Evolutionary conservation across 2,797 vertebrate species (phyloP), one percentile per base, ranked within the genome.

Genomic region (Chrysocyon brachyurus): DNA sequence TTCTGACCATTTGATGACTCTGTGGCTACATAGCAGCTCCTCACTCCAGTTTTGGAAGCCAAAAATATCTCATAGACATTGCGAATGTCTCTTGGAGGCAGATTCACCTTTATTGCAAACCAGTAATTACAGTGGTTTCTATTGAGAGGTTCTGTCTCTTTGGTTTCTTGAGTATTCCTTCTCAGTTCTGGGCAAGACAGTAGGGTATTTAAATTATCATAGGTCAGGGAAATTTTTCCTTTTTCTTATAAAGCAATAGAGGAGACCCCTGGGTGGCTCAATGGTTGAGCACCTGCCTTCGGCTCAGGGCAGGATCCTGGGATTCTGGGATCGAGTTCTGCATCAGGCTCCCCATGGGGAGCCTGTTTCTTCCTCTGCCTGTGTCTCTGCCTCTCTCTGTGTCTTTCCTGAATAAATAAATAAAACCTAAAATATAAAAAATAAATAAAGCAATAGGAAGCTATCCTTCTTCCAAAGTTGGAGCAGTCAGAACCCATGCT

Each of bases 171-270:
- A 16, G 16, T 57, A n/a, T 61, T 36, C 21, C 26, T 36, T 70
- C 56, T 83, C 26, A 66, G 1, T 64, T 88, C 10, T 6, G 61
- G 26, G 15, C 24, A 2, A 40, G 31, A 31, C 31, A 49, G 16
- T 79, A 56, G 16, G 52, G 10, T 89, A 11, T 85, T 95, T 63
- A n/a, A 56, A 52, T 73, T 24, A 6, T 5, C 52, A 8, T 33
- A 49, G 0, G 54, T 46, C 6, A 57, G 56, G 28, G 31, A 24
- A 12, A 22, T 15, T 21, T 59, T 40, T 70, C 52, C 14, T 33
- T 79, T 93, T 75, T 90, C 84, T 72, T 72, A 46, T 40, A 57
- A 78, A 79, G 79, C 64, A 70, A 11, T 57, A 52, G 56, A 46
- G 40, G 7, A 46, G 40, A 46, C 40, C 40, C 40, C 40, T 46